Evolutionary conservation across 1,140 invertebrate genomes (phyloP), one percentile per base, ranked within the genome.

Genomic region (Penaeus vannamei): DNA sequence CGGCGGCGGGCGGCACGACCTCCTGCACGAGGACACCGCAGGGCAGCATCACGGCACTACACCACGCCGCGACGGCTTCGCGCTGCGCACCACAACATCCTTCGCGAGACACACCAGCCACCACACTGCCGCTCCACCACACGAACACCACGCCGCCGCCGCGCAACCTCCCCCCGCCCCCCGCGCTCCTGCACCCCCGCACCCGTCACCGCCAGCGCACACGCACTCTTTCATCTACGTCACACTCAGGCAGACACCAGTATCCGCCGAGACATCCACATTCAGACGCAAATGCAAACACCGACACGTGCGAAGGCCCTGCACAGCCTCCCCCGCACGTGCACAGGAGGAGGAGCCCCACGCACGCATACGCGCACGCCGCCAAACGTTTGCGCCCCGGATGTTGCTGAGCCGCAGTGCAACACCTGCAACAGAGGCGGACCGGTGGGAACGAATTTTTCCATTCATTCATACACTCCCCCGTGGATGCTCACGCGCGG

Each of bases 51-150:
- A 77, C 62, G 42, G 32, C 62, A 42, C 66, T 72, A 26, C 66
- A 61, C 85, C 85, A 86, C 85, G 85, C 85, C 85, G 85, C 85
- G 72, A 64, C 76, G 80, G 60, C 59, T 29, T 29, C 85, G 76
- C 69, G 60, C 85, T 20, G 59, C 85, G 42, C 32, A 36, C 77
- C 76, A 32, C 76, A 61, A 81, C 85, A 86, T 86, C 85, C 77
- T 86, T 59, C 85, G 26, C 85, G 76, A 76, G 77, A 26, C 60
- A 77, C 85, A 60, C 76, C 42, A 60, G 22, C 59, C 85, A 86
- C 76, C 85, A 86, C 85, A 86, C 85, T 86, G 85, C 61, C 85
- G 76, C n/a, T 32, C 66, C 32, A 32, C 20, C 84, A 36, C 26
- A 14, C 46, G 61, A 20, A 42, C 12, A 42, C 22, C 59, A 32